These are phyloP conservation scores for Catamblyrhynchus diadema DNA, from an alignment of 2,797 vertebrate species.

Conservation along the genomic window DNA sequence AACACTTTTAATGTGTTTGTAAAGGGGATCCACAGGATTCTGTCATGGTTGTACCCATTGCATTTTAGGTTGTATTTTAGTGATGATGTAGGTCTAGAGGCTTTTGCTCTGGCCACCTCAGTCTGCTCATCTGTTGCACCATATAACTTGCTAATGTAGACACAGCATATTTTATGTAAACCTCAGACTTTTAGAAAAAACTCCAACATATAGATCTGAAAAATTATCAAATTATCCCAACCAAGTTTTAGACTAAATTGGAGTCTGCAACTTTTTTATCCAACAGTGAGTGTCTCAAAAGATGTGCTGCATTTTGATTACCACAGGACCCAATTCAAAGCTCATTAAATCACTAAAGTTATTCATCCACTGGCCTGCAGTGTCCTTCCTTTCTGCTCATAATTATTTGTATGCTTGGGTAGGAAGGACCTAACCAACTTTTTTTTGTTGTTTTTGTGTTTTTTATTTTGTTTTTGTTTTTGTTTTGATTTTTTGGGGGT, in stretches of 20 bases:
- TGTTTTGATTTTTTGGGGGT: no score
- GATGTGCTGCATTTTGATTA: background rate
- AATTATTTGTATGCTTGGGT: background rate
- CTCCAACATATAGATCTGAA: background rate
- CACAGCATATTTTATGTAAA: background rate
- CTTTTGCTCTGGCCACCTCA: background rate
- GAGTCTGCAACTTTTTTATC: background rate
- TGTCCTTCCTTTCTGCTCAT: background rate
- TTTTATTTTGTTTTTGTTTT: no score
- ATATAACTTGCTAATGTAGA: rapidly evolving
- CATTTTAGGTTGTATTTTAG: background rate
- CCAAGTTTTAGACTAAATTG: background rate
- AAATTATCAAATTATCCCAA: background rate
- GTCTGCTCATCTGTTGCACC: background rate
- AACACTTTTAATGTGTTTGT: background rate
- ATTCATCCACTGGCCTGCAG: background rate
- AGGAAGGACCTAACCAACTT: background rate
- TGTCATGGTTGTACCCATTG: background rate
- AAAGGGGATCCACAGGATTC: background rate
- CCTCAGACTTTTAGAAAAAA: background rate
- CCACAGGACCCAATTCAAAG: background rate
- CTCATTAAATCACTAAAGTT: background rate
- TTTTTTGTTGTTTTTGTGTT: background rate
- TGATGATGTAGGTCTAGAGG: background rate
- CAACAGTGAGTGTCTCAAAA: background rate